Evolutionary conservation across 1,140 invertebrate genomes (phyloP), one percentile per base, ranked within the genome.

Genomic region (Scaptomyza montana): DNA sequence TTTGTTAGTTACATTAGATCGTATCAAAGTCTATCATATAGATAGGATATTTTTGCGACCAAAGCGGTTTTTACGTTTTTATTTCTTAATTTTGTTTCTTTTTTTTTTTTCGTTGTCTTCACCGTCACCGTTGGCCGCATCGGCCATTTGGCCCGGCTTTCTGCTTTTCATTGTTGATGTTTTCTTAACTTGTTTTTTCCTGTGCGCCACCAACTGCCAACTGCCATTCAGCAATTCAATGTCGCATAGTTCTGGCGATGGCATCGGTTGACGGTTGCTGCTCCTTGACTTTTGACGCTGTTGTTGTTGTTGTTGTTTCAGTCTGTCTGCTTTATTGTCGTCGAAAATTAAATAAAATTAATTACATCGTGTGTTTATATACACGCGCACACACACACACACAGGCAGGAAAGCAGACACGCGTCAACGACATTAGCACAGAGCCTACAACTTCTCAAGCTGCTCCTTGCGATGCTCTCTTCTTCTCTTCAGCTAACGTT

Each of bases 291-390:
- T 49, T 51, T 77, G 63, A 67, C 78, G 82, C 87, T 87, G 82
- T 87, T 69, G 76, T 89, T 84, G 84, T 89, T 84, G 84, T 36
- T 36, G 33, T 36, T 36, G 33, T 33, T 33, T 5, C 7, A 7
- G 30, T 33, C 5, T 9, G 33, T 36, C 33, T 6, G 6, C 78
- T 78, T 85, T 82, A 87, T 86, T 86, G 82, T 87, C 69, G 82
- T 89, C 84, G 84, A 87, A 87, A 87, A 87, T 87, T 87, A 87
- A 87, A 87, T 87, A 87, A 89, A 87, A 87, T 87, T 87, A 87
- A 87, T 87, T 87, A 87, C 84, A 50, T 79, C 84, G 63, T 80
- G 79, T 77, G 82, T 70, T 78, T 82, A 59, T 76, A 76, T 49
- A 72, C 60, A 80, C 60, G 54, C 41, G 53, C 63, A 61, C 30